Base-by-base conservation (phyloP, 2,113 vertebrate genomes). In the Philantomba maxwellii region DNA sequence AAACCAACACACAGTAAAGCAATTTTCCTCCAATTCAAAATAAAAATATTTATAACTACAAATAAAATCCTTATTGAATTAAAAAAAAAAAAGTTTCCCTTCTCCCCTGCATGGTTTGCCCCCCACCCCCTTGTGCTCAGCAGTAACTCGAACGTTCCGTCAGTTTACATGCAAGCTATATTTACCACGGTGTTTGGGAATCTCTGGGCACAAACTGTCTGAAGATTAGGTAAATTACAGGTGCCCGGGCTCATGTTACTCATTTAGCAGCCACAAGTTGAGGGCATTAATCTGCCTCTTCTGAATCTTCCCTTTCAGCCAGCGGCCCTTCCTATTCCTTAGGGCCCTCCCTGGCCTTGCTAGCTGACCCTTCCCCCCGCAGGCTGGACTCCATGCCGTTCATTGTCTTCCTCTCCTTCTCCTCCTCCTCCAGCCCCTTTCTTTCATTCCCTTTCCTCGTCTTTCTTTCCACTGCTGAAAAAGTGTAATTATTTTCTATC, bases 201-300 rank as follows among this genome's bases (percentile, higher is more conserved):
- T 97, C 96, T 96, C 95, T 95, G 90, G 93, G 97, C 97, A 97
- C 70, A 92, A 43, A 92, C 81, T 90, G 73, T 55, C 55, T 81
- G 92, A 81, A 87, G 77, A 97, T 97, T 73, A 96, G 95, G 88
- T 96, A 88, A 86, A 43, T 97, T 97, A 88, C 94, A 91, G 94
- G 95, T 89, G 80, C 66, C 21, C 1, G 14, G 91, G 45, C 36
- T 97, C 94, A 39, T 53, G 49, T 97, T 97, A 93, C 97, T 77
- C 43, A 85, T 39, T 51, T 47, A 51, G 66, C 23, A 15, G 57
- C 14, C 80, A 26, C 81, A 28, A 62, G 36, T 88, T 85, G 28
- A 84, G 75, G 82, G 66, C 77, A 51, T 47, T 73, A 39, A 93
- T 33, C 81, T 53, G 49, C 45, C 64, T 77, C 87, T 88, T 92